Percentiles rank a stretch among this genome's conserved stretches.
phyloP scores from a whole-genome alignment of 2,113 vertebrate genomes.

The Eublepharis macularius region DNA sequence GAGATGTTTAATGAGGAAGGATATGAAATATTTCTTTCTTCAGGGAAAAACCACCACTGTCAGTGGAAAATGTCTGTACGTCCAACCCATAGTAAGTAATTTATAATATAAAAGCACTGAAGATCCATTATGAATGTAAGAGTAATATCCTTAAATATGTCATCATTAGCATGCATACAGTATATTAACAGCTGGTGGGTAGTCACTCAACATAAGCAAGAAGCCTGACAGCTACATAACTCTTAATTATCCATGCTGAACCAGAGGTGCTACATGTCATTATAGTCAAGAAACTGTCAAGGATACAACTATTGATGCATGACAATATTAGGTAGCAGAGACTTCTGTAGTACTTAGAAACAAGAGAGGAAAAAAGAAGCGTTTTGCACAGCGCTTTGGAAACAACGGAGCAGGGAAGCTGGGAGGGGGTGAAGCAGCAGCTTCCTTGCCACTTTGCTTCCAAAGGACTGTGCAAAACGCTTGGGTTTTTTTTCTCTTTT shows the following conservation, averaged over 20 bases:
- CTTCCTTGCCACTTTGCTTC: too few relatives aligned
- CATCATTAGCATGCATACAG: background rate
- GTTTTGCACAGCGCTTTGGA: background rate
- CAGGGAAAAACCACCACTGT: too few relatives aligned
- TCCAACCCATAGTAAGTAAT: background rate
- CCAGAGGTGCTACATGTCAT: background rate
- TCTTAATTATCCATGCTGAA: conserved; percentile 27
- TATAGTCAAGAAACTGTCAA: conserved; percentile 20
- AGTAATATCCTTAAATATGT: background rate
- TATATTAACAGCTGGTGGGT: background rate
- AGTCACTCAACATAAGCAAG: conserved; percentile 11
- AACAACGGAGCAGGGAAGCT: too few relatives aligned
- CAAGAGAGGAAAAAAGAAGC: conserved; percentile 3
- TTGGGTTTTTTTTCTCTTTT: too few relatives aligned
- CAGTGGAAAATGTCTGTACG: too few relatives aligned
- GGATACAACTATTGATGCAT: background rate
- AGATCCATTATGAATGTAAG: conserved; percentile 22
- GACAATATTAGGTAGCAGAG: background rate
- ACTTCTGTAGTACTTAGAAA: conserved; percentile 4
- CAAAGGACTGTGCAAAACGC: too few relatives aligned
- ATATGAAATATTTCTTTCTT: too few relatives aligned
- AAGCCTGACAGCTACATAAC: conserved; percentile 31
- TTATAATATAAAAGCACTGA: conserved; percentile 1
- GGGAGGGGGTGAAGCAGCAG: too few relatives aligned
- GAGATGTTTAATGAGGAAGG: too few relatives aligned